Evolutionary conservation across 1,140 invertebrate genomes (phyloP), one percentile per base, ranked within the genome.

Genomic region (Drosophila triauraria): DNA sequence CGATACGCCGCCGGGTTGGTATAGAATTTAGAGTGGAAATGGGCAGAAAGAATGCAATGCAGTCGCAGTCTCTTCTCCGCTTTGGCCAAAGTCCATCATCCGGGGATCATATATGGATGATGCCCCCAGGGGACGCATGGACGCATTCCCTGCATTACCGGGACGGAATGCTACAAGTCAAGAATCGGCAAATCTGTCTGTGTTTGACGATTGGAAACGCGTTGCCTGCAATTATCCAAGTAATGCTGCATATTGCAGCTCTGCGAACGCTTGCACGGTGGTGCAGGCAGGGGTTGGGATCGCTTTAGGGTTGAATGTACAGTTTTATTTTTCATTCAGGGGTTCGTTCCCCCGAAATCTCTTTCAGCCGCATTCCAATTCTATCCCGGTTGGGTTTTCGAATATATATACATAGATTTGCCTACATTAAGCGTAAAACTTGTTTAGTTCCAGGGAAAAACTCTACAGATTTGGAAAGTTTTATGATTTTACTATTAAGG

Each of bases 301-400:
- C 54, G 10, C 30, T 68, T 84, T 75, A 86, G 83, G 82, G 82
- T 80, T 86, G 83, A 64, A 84, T 72, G 83, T 76, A 80, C 75
- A 64, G 85, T 85, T 85, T 35, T 35, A 32, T 8, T 32, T 85
- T 67, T 78, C 82, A 78, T 72, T 56, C 53, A 40, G 53, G 35
- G 53, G 53, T 56, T 56, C 40, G 4, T 32, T 20, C 35, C 32
- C 35, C 35, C 10, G 53, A 56, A 56, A 40, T 56, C 32, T 40
- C 4, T n/a, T 40, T 1, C 53, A 40, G 53, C 13, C 35, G 53
- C 53, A 56, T 56, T 56, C 53, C 53, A 56, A 40, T 56, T 56
- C 53, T 56, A 20, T 56, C 53, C 53, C 35, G 40, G 40, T n/a
- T n/a, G 40, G 15, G 15, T 42, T 15, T 10, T 25, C 13, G 2